These are phyloP conservation scores for Xestia rhomboidea DNA, from an alignment of 2,888 invertebrate genomes.

Conservation along the genomic window DNA sequence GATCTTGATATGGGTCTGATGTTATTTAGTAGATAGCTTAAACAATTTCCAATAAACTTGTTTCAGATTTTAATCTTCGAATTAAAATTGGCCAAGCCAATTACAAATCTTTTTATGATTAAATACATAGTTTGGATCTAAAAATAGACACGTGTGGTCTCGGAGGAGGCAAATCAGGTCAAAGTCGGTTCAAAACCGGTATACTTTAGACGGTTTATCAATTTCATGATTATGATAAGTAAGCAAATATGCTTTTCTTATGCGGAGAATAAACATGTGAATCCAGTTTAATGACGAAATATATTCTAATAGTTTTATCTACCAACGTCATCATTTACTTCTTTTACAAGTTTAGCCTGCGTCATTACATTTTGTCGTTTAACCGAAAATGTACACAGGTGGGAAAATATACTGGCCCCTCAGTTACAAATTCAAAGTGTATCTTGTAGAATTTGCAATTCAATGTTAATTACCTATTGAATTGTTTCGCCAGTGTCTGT, in stretches of 20 bases:
- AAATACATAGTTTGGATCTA: constrained; percentile 26
- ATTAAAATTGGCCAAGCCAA: constrained; percentile 24
- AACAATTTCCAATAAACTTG: neutral
- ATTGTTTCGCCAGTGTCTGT: constrained; percentile 60
- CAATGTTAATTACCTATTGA: constrained; percentile 71
- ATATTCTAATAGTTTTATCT: neutral
- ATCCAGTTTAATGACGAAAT: constrained; percentile 16
- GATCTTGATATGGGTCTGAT: neutral
- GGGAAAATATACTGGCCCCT: constrained; percentile 33
- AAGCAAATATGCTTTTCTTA: constrained; percentile 34
- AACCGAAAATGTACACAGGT: constrained; percentile 28
- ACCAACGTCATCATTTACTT: constrained; percentile 5
- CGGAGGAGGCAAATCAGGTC: constrained; percentile 54
- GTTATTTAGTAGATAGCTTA: neutral
- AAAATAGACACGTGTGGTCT: constrained; percentile 43
- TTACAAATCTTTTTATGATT: constrained; percentile 13
- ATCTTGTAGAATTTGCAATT: constrained; percentile 65
- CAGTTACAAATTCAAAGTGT: constrained; percentile 42
- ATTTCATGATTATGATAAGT: constrained; percentile 24
- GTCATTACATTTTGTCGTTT: constrained; percentile 23
- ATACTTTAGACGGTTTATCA: constrained; percentile 31
- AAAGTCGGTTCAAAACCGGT: constrained; percentile 50
- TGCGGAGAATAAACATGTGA: constrained; percentile 1
- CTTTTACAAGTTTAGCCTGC: neutral
- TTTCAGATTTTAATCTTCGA: constrained; percentile 10